Conservation (phyloP, 2,113 vertebrate species). For the Neotoma lepida region DNA sequence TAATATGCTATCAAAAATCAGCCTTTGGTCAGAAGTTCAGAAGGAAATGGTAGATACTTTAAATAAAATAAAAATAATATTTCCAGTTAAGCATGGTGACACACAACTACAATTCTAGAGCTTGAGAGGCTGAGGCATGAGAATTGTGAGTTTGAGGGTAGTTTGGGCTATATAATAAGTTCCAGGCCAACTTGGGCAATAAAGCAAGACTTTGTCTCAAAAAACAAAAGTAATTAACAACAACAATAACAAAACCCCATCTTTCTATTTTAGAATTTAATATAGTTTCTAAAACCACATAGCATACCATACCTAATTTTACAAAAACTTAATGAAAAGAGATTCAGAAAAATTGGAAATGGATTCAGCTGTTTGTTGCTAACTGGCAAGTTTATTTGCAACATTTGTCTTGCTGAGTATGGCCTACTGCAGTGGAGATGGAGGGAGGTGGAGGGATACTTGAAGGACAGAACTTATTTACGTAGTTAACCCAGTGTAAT, state of each 20-base stretch:
- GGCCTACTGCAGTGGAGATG: background rate
- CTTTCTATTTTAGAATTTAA: slow-evolving; percentile 60
- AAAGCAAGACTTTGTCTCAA: background rate
- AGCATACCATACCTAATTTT: slow-evolving; percentile 49
- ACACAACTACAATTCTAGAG: background rate
- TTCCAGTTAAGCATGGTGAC: background rate
- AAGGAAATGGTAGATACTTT: slow-evolving; percentile 40
- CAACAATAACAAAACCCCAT: background rate
- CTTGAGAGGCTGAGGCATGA: background rate
- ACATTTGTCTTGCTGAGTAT: background rate
- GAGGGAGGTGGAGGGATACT: background rate
- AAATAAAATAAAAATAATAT: slow-evolving; percentile 24
- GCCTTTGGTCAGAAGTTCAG: slow-evolving; percentile 54
- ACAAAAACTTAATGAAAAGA: slow-evolving; percentile 40
- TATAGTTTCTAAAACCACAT: slow-evolving; percentile 41
- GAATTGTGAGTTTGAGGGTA: background rate
- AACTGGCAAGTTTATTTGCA: slow-evolving; percentile 51
- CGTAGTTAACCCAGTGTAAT: slow-evolving; percentile 14
- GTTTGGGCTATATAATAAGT: background rate
- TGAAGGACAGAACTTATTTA: slow-evolving; percentile 51
- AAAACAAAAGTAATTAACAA: background rate
- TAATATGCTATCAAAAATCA: background rate
- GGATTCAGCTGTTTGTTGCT: slow-evolving; percentile 18
- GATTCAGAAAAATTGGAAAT: slow-evolving; percentile 41
- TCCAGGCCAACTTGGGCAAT: background rate